Evolutionary conservation across 2,797 vertebrate genomes (phyloP), one percentile per base, ranked within the genome.

Genomic region (Rhadinocentrus ornatus): DNA sequence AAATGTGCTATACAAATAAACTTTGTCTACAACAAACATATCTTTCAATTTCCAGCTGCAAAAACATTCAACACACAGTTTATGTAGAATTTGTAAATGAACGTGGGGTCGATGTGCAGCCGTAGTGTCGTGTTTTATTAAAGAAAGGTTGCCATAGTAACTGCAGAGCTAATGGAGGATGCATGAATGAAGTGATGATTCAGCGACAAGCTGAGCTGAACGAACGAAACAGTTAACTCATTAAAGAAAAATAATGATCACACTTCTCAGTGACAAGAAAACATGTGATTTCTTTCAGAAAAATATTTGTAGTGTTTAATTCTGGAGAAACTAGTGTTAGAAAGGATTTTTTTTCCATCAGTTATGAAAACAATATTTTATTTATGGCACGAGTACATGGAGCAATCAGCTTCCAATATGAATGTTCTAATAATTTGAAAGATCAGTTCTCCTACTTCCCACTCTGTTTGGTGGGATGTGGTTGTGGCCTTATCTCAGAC

Each of bases 141-240:
- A 61, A 61, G 27, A 53, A 4, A 10, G 31, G 82, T 60, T 80
- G 64, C 76, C 75, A 74, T 67, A 75, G 75, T 31, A 69, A 82
- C 75, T 24, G 60, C 56, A 46, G 3, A 0, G 22, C 57, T 31
- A 27, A 70, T 12, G 48, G 46, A 62, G 41, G 29, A 72, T 0
- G n/a, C 27, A 56, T 54, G 29, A 60, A 72, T 56, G 57, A 73
- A 73, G 3, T 22, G 29, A 26, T 60, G 37, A 34, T 58, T 69
- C 50, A 60, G 61, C 18, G 20, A 72, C 46, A 32, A 67, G 67
- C 64, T 66, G 53, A 52, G 0, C 57, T 48, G 31, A 68, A 62
- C 37, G 46, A 50, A 11, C 2, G 9, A 22, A 50, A 22, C n/a
- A 50, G 22, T n/a, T 50, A 24, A 22, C n/a, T 22, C 9, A 22